Conservation (phyloP, 1,140 invertebrate genomes). For the Atta cephalotes region DNA sequence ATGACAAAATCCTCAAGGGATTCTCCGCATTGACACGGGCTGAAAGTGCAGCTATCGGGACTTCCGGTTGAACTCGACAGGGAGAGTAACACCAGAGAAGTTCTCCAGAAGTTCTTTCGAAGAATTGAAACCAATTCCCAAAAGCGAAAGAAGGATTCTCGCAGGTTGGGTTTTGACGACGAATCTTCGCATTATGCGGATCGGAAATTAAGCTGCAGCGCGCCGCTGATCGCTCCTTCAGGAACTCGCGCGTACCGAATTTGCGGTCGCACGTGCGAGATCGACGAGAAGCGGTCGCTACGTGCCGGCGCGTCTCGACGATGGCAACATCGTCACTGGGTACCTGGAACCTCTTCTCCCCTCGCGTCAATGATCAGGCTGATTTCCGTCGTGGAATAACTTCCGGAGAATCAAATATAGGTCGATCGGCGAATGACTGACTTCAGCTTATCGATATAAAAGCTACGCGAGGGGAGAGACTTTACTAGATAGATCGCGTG, state of each 20-base stretch:
- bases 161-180: background rate
- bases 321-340: constrained; percentile 24
- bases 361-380: constrained; percentile 1
- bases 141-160: background rate
- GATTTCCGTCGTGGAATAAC: constrained; percentile 38
- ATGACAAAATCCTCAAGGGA: background rate
- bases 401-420: constrained; percentile 34
- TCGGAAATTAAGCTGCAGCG: background rate
- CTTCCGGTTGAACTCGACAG: background rate
- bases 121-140: background rate
- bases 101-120: background rate
- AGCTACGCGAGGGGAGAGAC: background rate
- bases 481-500: constrained; percentile 24
- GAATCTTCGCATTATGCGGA: background rate
- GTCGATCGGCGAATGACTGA: constrained; percentile 20
- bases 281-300: background rate
- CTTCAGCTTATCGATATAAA: background rate
- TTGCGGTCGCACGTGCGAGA: constrained; percentile 24
- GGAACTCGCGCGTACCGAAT: background rate
- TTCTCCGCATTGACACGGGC: background rate
- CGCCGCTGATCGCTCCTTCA: background rate
- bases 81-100: background rate
- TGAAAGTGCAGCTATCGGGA: background rate
- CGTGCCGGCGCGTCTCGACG: constrained; percentile 2
- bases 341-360: constrained; percentile 36